phyloP scores from a whole-genome alignment of 1,140 invertebrate genomes.

The Nasonia giraulti region DNA sequence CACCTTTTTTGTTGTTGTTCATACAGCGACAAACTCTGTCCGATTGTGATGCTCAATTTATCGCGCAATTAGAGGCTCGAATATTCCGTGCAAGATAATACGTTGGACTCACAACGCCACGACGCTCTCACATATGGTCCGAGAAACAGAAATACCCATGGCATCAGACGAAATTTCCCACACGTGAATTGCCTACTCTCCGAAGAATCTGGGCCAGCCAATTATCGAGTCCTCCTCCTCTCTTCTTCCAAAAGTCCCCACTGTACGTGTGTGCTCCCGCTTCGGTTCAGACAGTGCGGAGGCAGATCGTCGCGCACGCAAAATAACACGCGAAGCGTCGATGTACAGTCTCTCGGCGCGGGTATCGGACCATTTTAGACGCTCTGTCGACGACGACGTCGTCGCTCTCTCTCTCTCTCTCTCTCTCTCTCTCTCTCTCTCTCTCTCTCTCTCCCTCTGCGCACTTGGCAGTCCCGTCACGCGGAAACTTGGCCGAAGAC shows the following conservation, averaged over 20 bases:
- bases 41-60: no score
- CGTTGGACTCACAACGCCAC: not conserved
- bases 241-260: not conserved
- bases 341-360: not conserved
- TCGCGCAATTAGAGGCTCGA: no score
- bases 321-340: not conserved
- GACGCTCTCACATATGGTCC: not conserved
- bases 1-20: not conserved
- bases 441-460: not conserved
- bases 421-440: no score
- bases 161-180: not conserved
- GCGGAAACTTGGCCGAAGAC: conserved; percentile 37
- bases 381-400: conserved; percentile 11
- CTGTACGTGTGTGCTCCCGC: no score
- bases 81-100: no score
- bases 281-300: no score
- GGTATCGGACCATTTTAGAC: conserved; percentile 31
- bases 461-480: conserved; percentile 45
- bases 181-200: not conserved
- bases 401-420: not conserved
- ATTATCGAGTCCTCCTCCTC: not conserved
- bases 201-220: not conserved
- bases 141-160: not conserved
- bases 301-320: no score
- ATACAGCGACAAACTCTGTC: not conserved